Base-by-base conservation (phyloP, 2,888 invertebrate species). In the Dendrolimus houi region DNA sequence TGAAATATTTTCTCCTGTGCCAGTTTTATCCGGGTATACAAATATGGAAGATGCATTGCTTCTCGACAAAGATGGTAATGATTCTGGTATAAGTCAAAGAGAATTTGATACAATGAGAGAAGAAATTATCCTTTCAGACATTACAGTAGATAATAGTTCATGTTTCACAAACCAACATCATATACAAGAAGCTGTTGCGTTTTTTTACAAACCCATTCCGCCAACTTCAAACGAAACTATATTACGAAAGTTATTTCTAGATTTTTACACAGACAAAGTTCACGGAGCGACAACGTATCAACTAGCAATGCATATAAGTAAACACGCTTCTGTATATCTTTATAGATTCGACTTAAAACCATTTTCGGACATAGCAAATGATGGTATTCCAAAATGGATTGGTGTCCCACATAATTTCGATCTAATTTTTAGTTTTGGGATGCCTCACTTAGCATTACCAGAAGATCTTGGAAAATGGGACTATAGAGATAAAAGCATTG, bases 331-430 rank as follows among this genome's bases (percentile, higher is more conserved):
- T 6, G 93, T 95, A 2, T 96, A 92, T 70, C 88, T 94, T 1
- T 96, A 96, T 72, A 90, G 96, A 66, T 96, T 96, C 72, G 96
- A 96, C 78, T 87, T 93, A 66, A 94, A 95, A 65, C 94, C 95
- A 0, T 92, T 92, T 68, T 95, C 95, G 0, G 84, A 91, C 55
- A 87, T 92, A 41, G 94, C 93, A 3, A 92, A 92, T 54, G 92
- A 93, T 42, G 93, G 93, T 56, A 90, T 96, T 41, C 95, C 96
- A 0, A 93, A 93, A 54, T 96, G 96, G 96, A 93, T 95, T 0
- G 93, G 93, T 14, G 96, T 96, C 0, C 96, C 96, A 1, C 96
- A 96, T 75, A 94, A 95, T 78, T 96, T 94, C 66, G 96, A 96
- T 78, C 91, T 96, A 62, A 94, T 96, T 55, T 96, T 95, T 74